Conservation (phyloP, 2,888 invertebrate species). For the Alentia gelatinosa region DNA sequence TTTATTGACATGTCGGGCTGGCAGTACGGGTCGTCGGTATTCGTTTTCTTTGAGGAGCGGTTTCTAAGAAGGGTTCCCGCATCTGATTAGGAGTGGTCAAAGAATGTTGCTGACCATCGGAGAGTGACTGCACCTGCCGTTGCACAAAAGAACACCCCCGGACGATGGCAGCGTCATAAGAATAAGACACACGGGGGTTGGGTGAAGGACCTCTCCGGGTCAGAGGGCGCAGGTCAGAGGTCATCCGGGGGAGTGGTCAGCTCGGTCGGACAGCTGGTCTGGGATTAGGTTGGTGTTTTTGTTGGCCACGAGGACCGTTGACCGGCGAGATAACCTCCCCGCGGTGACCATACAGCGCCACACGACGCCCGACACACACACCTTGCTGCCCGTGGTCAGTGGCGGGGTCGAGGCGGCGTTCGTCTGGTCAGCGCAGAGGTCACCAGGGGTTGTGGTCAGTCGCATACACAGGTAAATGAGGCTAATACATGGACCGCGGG, state of each 20-base stretch:
- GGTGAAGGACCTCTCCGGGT: background rate
- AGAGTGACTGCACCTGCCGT: conserved; percentile 37
- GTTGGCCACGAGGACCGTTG: conserved; percentile 44
- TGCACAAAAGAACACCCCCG: background rate
- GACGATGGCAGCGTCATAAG: background rate
- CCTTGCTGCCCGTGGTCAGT: background rate
- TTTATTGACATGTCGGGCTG: background rate
- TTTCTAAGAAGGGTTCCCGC: conserved; percentile 32
- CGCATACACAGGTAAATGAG: conserved; percentile 15
- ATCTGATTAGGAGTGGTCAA: conserved; percentile 43
- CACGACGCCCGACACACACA: background rate
- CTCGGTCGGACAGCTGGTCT: conserved; percentile 2
- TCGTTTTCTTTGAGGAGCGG: background rate
- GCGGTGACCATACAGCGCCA: background rate
- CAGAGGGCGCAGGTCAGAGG: background rate
- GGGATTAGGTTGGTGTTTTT: conserved; percentile 42
- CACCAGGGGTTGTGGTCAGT: background rate
- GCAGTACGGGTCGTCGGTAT: background rate
- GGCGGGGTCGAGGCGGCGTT: background rate
- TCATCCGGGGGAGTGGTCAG: conserved; percentile 14
- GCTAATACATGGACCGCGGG: background rate
- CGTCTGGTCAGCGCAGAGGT: conserved; percentile 3
- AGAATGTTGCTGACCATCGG: conserved; percentile 28
- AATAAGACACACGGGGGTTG: conserved; percentile 17
- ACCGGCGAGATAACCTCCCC: conserved; percentile 5